Evolutionary conservation across 2,797 vertebrate species (phyloP), one percentile per base, ranked within the genome.

Genomic region (Melanotaenia boesemani): DNA sequence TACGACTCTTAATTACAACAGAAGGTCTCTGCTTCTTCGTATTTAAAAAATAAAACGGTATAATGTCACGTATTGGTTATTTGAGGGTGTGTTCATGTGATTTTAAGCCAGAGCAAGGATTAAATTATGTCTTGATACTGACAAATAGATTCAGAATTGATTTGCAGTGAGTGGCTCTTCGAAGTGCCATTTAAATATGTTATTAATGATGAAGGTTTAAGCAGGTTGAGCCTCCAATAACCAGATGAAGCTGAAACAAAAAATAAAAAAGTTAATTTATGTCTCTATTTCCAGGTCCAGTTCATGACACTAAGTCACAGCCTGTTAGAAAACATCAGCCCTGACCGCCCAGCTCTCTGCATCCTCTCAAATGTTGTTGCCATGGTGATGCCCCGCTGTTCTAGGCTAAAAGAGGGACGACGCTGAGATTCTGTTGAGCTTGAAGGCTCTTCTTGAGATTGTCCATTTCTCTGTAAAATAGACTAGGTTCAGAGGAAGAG

Each of bases 341-440:
- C 84, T 86, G 86, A 86, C 89, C 76, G 63, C 72, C 80, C 75
- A 65, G 44, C 64, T 68, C 67, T 44, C 63, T 52, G 12, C 67
- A 85, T 82, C 81, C 85, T 85, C 76, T 89, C 64, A 67, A 67
- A 78, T 79, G 81, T 59, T 88, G 93, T 93, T 91, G 81, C 91
- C 89, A 93, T 94, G 89, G 90, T 12, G 67, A 94, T 89, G 87
- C 81, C 76, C 86, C 52, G 86, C 77, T 89, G 89, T 83, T 88
- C 80, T 15, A 78, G 88, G 76, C 86, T 74, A 26, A 70, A 82
- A 83, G 70, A 75, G 76, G 80, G 74, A 76, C 59, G 65, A 79
- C 72, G 81, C 76, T 18, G 67, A 85, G 78, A 79, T 80, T 44
- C 76, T 67, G 82, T 72, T 73, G 85, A 89, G 85, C 85, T 79